These are phyloP conservation scores for Centropus bengalensis DNA, from an alignment of 2,113 vertebrate species.

Conservation along the genomic window DNA sequence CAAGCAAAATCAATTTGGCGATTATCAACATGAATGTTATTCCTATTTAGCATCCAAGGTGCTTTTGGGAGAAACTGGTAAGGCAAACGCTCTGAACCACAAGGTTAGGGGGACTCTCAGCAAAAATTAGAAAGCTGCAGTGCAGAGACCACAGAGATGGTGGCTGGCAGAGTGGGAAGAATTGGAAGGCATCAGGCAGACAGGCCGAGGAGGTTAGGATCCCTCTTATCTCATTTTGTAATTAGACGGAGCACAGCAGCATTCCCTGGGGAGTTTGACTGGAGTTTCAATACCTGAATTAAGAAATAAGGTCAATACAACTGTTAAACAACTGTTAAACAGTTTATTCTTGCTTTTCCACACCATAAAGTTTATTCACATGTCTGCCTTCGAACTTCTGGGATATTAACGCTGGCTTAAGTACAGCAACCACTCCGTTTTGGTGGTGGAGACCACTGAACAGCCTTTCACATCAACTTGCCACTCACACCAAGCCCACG, in stretches of 20 bases:
- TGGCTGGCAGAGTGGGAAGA: neutral
- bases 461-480: neutral
- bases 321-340: neutral
- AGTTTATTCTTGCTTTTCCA: neutral
- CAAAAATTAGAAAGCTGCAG: neutral
- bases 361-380: neutral
- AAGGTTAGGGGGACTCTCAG: neutral
- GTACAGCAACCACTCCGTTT: neutral
- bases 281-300: neutral
- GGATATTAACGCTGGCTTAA: neutral
- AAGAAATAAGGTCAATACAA: neutral
- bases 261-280: neutral
- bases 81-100: neutral
- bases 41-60: neutral
- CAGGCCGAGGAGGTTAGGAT: neutral
- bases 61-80: neutral
- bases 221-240: neutral
- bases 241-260: neutral
- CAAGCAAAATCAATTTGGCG: neutral
- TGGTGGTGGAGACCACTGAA: neutral
- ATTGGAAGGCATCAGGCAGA: neutral
- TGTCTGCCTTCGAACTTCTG: neutral
- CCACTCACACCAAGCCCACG: rapidly evolving
- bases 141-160: neutral
- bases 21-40: neutral